Evolutionary conservation across 2,797 vertebrate genomes (phyloP).

Genomic region (Peromyscus melanophrys): DNA sequence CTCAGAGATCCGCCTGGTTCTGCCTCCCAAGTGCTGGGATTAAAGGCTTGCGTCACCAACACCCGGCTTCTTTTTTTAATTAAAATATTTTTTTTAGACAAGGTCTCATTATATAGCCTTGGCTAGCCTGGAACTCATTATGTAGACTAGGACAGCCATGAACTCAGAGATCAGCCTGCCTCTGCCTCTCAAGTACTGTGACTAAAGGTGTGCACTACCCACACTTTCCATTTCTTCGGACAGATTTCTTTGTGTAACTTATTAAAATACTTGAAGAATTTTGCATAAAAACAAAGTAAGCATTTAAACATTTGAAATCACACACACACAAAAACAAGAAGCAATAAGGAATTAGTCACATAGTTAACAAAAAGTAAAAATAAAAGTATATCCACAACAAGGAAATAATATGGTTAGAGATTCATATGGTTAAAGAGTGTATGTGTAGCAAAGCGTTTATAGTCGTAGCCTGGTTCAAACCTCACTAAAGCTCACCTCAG

Average conservation of each 20-base stretch:
- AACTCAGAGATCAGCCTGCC: neutral
- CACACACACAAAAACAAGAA: slow-evolving; percentile 48
- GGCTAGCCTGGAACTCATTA: neutral
- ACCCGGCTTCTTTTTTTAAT: neutral
- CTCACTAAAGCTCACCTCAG: slow-evolving; percentile 24
- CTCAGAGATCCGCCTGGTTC: neutral
- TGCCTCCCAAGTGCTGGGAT: neutral
- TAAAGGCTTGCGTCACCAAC: neutral
- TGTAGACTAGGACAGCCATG: neutral
- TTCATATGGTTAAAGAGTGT: slow-evolving; percentile 66
- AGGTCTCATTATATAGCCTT: neutral
- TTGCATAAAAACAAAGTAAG: slow-evolving; percentile 82
- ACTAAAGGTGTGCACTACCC: neutral
- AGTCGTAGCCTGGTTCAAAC: slow-evolving; percentile 57
- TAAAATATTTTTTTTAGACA: neutral
- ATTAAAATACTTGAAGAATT: slow-evolving; percentile 78
- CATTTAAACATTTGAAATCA: slow-evolving; percentile 83
- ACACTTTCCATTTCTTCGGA: slow-evolving; percentile 19
- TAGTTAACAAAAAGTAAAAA: slow-evolving; percentile 87
- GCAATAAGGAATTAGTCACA: slow-evolving; percentile 78
- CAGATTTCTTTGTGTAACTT: slow-evolving; percentile 74
- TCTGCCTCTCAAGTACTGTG: neutral
- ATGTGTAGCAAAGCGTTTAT: slow-evolving; percentile 41
- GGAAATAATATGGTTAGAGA: slow-evolving; percentile 83
- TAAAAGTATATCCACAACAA: slow-evolving; percentile 85